Conservation (phyloP, 2,888 invertebrate species). For the Latrodectus hesperus region DNA sequence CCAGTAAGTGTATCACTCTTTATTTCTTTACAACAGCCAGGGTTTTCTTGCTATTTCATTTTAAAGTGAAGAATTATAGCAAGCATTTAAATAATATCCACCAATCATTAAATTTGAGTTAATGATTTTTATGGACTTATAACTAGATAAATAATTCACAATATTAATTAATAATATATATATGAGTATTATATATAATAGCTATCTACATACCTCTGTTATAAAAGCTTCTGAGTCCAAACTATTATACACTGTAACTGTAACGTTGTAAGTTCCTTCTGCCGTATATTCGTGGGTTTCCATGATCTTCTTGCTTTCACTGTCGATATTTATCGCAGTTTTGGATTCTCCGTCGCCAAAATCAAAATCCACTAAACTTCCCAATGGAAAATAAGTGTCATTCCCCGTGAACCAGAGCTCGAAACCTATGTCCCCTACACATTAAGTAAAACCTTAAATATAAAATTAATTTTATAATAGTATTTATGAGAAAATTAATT, state of each 20-base stretch:
- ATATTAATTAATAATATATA: too few species aligned
- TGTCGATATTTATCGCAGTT: neutral
- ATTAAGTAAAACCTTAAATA: neutral
- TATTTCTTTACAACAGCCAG: too few species aligned
- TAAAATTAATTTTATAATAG: neutral
- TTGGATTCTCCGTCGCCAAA: slow-evolving; percentile 37
- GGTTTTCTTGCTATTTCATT: too few species aligned
- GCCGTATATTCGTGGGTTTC: slow-evolving; percentile 8
- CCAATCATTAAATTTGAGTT: too few species aligned
- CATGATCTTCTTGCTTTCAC: neutral
- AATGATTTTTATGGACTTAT: too few species aligned
- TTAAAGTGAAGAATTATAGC: too few species aligned
- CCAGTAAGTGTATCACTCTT: too few species aligned
- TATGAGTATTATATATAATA: neutral
- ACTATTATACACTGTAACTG: slow-evolving; percentile 25
- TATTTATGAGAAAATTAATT: neutral
- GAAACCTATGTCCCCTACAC: slow-evolving; percentile 44
- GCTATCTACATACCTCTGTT: slow-evolving; percentile 11
- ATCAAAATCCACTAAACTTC: neutral
- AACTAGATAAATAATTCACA: too few species aligned
- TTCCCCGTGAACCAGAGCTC: slow-evolving; percentile 19
- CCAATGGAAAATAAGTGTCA: slow-evolving; percentile 19
- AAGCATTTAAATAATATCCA: too few species aligned
- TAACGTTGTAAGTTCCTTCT: slow-evolving; percentile 19
- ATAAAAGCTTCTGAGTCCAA: slow-evolving; percentile 34